Base-by-base conservation (phyloP, 2,797 vertebrate genomes). In the Sciurus vulgaris region DNA sequence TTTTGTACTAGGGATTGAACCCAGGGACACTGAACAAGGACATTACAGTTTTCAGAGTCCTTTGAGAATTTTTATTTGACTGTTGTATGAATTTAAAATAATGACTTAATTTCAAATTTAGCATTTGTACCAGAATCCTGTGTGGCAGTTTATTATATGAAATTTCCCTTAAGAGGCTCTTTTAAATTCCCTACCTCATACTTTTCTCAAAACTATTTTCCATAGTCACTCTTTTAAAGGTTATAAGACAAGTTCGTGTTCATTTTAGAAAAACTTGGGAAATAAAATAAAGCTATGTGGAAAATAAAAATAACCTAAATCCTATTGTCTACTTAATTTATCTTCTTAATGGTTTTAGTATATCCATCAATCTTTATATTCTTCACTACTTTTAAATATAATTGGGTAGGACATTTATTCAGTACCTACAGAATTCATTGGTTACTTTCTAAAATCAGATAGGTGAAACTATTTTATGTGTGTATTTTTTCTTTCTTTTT, bases 261-360 rank as follows among this genome's bases (percentile, higher is more conserved):
- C 18, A 51, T 61, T 94, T 7, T 56, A 82, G 82, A 74, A 91
- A 77, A 91, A 56, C 63, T 93, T 96, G 35, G 35, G 74, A 94
- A 77, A 83, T 47, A 82, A 86, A 77, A 70, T 47, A 82, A 86
- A 70, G 44, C 7, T 59, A 86, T 30, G 51, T 65, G 47, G 59
- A 67, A 41, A 76, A 35, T 41, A 56, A 86, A 90, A 70, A 35
- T 73, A 73, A 76, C 30, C 30, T 35, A 86, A 82, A 30, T 86
- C 24, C 69, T 76, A 1, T 54, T 54, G 51, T 18, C 51, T 67
- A 41, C 59, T 90, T 74, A 73, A n/a, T 65, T 1, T 86, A 51
- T 51, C 73, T 85, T 61, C 74, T 85, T 82, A 33, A 74, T 86
- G 59, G 26, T 72, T 24, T 91, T 26, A 47, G 51, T 72, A 65